Percentiles rank a stretch among this genome's conserved stretches.
Evolutionary conservation across 2,113 vertebrate genomes (phyloP).

Genomic region (Hystrix cristata): DNA sequence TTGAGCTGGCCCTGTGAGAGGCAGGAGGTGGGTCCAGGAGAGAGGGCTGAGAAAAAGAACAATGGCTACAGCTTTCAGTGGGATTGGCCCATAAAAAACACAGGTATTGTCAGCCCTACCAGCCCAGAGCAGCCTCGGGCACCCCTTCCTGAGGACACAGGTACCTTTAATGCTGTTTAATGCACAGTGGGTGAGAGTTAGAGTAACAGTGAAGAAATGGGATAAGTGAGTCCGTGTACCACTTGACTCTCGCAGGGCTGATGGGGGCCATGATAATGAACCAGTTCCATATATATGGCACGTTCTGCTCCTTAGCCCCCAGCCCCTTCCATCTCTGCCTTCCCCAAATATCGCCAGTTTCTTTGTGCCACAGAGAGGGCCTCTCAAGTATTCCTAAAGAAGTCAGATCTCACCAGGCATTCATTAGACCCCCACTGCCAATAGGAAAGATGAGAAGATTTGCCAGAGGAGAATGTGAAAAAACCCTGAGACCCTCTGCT

Average conservation of each 20-base stretch:
- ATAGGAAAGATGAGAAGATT: not conserved
- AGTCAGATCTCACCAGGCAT: not conserved
- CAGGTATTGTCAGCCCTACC: not conserved
- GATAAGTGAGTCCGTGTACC: not conserved
- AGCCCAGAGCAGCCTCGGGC: not conserved
- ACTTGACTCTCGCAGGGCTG: not conserved
- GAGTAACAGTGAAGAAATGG: not conserved
- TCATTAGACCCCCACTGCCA: too few relatives aligned
- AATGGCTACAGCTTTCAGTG: not conserved
- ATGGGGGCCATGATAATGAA: not conserved
- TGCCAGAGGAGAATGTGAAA: not conserved
- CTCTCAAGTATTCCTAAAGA: not conserved
- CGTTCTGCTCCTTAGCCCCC: not conserved
- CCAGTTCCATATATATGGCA: not conserved
- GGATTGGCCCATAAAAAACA: not conserved
- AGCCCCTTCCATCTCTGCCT: not conserved
- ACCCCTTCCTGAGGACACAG: not conserved
- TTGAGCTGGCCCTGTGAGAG: not conserved
- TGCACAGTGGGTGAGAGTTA: not conserved
- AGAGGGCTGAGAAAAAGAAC: not conserved
- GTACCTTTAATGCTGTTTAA: not conserved
- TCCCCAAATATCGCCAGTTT: not conserved
- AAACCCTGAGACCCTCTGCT: not conserved
- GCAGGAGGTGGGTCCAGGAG: not conserved
- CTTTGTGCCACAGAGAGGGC: not conserved